Conservation (phyloP, 2,113 vertebrate genomes). For the Charina bottae region DNA sequence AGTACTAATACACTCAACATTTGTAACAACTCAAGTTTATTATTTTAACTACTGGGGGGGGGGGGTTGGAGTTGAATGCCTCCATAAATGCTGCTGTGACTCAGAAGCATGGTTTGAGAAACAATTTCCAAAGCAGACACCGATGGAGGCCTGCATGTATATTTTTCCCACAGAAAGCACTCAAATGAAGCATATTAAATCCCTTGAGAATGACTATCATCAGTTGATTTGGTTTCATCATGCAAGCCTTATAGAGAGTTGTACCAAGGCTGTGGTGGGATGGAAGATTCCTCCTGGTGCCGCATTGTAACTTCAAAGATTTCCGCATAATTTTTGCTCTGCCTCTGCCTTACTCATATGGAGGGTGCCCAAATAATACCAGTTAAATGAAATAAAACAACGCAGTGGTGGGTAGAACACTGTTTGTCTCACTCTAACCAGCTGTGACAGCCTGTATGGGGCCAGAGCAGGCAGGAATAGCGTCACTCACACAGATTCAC, state of each 20-base stretch:
- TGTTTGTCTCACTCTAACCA: conserved; percentile 44
- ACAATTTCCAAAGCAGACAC: background rate
- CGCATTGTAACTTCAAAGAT: background rate
- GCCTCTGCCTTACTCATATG: conserved; percentile 33
- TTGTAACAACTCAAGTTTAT: background rate
- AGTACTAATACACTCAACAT: background rate
- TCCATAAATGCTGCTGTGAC: background rate
- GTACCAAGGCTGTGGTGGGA: background rate
- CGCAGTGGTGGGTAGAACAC: background rate
- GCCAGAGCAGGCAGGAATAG: background rate
- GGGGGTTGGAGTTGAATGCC: no score
- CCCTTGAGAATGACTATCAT: background rate
- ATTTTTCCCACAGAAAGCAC: background rate
- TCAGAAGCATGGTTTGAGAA: background rate
- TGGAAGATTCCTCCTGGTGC: background rate
- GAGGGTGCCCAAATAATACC: conserved; percentile 54
- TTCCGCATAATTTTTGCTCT: background rate
- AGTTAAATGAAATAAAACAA: conserved; percentile 38
- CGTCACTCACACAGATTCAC: fast-evolving
- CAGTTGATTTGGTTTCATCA: background rate
- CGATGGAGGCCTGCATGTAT: background rate
- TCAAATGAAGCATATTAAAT: background rate
- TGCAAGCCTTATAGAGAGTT: fast-evolving
- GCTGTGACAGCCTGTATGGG: conserved; percentile 48
- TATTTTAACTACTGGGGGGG: background rate